phyloP scores from a whole-genome alignment of 1,140 invertebrate species.

The Polypedilum pembai region DNA sequence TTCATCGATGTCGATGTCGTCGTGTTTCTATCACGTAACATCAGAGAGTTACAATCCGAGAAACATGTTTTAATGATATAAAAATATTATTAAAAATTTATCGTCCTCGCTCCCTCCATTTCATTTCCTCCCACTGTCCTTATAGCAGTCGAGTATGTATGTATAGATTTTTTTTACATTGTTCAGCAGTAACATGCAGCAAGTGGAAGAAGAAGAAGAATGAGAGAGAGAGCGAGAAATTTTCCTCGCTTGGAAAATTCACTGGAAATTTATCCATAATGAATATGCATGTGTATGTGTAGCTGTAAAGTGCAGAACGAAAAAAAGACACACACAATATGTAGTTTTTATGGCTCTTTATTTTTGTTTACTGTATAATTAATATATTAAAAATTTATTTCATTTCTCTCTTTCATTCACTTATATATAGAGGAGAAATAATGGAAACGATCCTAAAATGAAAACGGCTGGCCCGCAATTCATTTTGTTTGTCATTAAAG shows the following conservation, averaged over 20 bases:
- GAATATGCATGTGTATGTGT: conserved; percentile 5
- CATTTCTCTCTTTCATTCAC: background rate
- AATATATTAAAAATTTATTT: conserved; percentile 27
- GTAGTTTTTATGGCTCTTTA: background rate
- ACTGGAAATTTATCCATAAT: background rate
- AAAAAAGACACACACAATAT: background rate
- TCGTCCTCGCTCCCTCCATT: background rate
- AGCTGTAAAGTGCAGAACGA: background rate
- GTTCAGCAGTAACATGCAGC: too few relatives aligned
- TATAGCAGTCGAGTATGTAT: too few relatives aligned
- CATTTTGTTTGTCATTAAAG: too few relatives aligned
- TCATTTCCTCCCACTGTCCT: too few relatives aligned
- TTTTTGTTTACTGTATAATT: conserved; percentile 28
- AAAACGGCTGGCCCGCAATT: too few relatives aligned
- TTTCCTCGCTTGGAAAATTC: background rate
- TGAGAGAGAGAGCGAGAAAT: background rate
- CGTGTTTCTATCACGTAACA: background rate
- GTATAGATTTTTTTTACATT: too few relatives aligned
- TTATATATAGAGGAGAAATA: background rate
- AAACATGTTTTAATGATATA: conserved; percentile 19
- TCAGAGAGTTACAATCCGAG: background rate
- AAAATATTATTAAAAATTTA: conserved; percentile 20
- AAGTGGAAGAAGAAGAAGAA: too few relatives aligned
- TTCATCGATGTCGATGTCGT: background rate
- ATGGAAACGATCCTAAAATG: too few relatives aligned